Conservation (phyloP, 2,888 invertebrate genomes). For the Xylota sylvarum region DNA sequence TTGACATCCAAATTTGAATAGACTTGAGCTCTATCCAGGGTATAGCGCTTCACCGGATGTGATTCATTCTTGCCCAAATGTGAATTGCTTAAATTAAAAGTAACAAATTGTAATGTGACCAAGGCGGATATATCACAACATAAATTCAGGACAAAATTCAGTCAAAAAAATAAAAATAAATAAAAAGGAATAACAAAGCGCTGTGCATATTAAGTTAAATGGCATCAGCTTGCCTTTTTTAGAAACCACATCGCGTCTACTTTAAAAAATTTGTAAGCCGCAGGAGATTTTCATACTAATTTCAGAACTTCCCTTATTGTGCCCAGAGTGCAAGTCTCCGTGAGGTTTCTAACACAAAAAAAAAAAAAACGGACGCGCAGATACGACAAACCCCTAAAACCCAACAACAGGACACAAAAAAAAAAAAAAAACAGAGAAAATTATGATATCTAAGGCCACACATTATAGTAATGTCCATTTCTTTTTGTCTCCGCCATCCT, state of each 20-base stretch:
- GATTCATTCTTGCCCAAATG: slow-evolving; percentile 57
- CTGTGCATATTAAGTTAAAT: slow-evolving; percentile 69
- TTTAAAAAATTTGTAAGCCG: slow-evolving; percentile 59
- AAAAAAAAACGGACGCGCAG: slow-evolving; percentile 45
- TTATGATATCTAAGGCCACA: slow-evolving; percentile 70
- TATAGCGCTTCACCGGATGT: slow-evolving; percentile 1
- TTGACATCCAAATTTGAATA: neutral
- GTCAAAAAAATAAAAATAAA: slow-evolving; percentile 21
- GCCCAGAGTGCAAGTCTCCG: slow-evolving; percentile 32
- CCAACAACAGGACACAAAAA: neutral
- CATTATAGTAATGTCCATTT: slow-evolving; percentile 72
- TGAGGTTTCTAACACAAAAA: slow-evolving; percentile 6
- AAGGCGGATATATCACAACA: slow-evolving; percentile 57
- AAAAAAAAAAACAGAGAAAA: slow-evolving; percentile 43
- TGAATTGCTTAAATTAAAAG: slow-evolving; percentile 56
- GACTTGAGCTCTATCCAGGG: slow-evolving; percentile 3
- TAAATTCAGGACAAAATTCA: slow-evolving; percentile 44
- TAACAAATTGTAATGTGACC: slow-evolving; percentile 63
- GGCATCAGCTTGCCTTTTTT: slow-evolving; percentile 25
- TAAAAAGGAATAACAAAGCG: slow-evolving; percentile 52
- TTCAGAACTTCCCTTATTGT: slow-evolving; percentile 51
- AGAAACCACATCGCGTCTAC: slow-evolving; percentile 62
- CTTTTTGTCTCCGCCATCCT: slow-evolving; percentile 50
- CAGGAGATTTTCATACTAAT: slow-evolving; percentile 71
- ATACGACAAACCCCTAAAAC: slow-evolving; percentile 30